A percentile compares a stretch with the other conserved stretches of the same genome.
Conservation (phyloP, 2,888 invertebrate species). For the Brachylomia viminalis region DNA sequence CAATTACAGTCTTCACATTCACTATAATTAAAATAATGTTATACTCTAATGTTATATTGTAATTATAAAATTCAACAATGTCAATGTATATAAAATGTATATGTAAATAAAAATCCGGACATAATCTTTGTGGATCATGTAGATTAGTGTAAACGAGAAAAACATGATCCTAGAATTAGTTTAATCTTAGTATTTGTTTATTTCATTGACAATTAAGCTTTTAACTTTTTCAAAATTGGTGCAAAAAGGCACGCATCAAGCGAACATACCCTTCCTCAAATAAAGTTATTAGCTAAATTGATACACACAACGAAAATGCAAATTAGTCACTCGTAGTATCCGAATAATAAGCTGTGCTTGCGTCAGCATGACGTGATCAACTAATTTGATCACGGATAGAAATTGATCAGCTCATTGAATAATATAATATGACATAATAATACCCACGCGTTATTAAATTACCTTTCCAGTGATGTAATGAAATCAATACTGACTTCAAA, state of each 20-base stretch:
- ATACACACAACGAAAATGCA: background rate
- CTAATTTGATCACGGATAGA: conserved; percentile 29
- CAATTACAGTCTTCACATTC: too few relatives aligned
- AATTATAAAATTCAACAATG: too few relatives aligned
- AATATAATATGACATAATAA: background rate
- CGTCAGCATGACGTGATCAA: background rate
- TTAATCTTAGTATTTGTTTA: background rate
- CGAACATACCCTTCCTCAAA: background rate
- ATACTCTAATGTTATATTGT: too few relatives aligned
- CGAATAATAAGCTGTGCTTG: background rate
- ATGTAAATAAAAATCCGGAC: too few relatives aligned
- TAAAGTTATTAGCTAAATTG: background rate
- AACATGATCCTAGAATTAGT: background rate
- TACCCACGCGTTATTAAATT: background rate
- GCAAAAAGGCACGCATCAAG: background rate
- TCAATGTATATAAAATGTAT: too few relatives aligned
- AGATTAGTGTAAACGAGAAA: too few relatives aligned
- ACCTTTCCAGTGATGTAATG: conserved; percentile 12
- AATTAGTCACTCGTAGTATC: background rate
- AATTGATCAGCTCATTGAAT: conserved; percentile 42
- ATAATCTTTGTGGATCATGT: too few relatives aligned
- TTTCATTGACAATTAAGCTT: background rate
- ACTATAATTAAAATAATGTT: too few relatives aligned
- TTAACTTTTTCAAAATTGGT: background rate
- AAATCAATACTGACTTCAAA: conserved; percentile 29